Evolutionary conservation across 2,797 vertebrate genomes (phyloP).

Genomic region (Brotula barbata): DNA sequence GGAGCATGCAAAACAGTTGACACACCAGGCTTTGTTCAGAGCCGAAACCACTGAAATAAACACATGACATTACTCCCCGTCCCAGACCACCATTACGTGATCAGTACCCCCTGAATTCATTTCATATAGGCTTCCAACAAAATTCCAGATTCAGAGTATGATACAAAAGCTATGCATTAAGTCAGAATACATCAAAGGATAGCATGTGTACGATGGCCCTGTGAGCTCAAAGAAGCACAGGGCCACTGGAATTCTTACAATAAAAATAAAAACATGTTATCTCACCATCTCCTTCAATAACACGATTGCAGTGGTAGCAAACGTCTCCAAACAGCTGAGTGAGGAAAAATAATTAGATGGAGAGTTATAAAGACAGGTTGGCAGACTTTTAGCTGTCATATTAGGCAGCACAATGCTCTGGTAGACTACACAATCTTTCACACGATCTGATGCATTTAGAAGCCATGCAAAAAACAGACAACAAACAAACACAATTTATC

Average conservation of each 20-base stretch:
- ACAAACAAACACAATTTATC: no score
- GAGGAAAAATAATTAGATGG: constrained; percentile 27
- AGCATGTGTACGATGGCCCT: no score
- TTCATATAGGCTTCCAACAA: no score
- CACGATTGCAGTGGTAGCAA: constrained; percentile 97
- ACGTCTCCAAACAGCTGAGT: constrained; percentile 94
- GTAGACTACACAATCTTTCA: background rate
- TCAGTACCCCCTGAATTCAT: no score
- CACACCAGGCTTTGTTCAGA: constrained; percentile 91
- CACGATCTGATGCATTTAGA: constrained; percentile 14
- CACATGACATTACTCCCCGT: background rate
- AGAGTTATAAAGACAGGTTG: constrained; percentile 20
- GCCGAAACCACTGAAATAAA: constrained; percentile 83
- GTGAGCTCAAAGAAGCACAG: background rate
- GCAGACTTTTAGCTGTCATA: constrained; percentile 5
- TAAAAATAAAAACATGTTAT: constrained; percentile 4
- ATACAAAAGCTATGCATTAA: no score
- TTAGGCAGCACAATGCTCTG: background rate
- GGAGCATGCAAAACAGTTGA: constrained; percentile 87
- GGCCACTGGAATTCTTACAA: no score
- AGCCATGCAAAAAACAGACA: constrained; percentile 35
- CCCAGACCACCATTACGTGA: background rate
- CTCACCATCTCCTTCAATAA: constrained; percentile 97
- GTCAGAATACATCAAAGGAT: no score
- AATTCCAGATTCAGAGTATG: no score